Evolutionary conservation across 2,888 invertebrate species (phyloP), one percentile per base, ranked within the genome.

Genomic region (Cryptocephalus moraei): DNA sequence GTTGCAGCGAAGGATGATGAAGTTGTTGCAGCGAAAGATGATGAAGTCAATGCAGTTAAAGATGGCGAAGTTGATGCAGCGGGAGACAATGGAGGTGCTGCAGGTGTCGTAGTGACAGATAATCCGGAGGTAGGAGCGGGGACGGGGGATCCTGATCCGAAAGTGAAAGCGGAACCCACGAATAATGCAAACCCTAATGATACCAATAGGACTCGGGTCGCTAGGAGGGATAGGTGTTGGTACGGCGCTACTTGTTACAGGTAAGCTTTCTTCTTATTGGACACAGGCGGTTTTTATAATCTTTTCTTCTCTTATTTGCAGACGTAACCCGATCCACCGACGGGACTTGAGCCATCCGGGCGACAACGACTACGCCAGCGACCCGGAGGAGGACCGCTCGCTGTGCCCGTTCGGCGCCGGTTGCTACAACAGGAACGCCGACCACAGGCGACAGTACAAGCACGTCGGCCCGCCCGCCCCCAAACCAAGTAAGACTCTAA

Each of bases 291-390:
- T n/a, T n/a, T n/a, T n/a, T n/a, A n/a, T n/a, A n/a, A n/a, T n/a
- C n/a, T n/a, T n/a, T n/a, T n/a, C n/a, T n/a, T n/a, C n/a, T n/a
- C n/a, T n/a, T n/a, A n/a, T n/a, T n/a, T n/a, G n/a, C n/a, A 81
- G 84, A 58, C 77, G 74, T 59, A 84, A 81, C 64, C 69, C 75
- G 0, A 64, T 67, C 4, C 86, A 86, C 64, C 74, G 72, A 54
- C 60, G 63, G 11, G 69, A 77, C 57, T 83, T 75, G 64, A 75
- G 79, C 52, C 86, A 86, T 71, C 82, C 82, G 0, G 68, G 72
- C 0, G 83, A 84, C 66, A 32, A 68, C 1, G 82, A 84, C 67
- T 82, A 78, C 69, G 73, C 73, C 4, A 59, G 58, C 33, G 66
- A 68, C 54, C 60, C 66, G 8, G 58, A 65, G 22, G 68, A 69